Base-by-base conservation (phyloP, 2,888 invertebrate genomes). In the Odontomyia ornata region DNA sequence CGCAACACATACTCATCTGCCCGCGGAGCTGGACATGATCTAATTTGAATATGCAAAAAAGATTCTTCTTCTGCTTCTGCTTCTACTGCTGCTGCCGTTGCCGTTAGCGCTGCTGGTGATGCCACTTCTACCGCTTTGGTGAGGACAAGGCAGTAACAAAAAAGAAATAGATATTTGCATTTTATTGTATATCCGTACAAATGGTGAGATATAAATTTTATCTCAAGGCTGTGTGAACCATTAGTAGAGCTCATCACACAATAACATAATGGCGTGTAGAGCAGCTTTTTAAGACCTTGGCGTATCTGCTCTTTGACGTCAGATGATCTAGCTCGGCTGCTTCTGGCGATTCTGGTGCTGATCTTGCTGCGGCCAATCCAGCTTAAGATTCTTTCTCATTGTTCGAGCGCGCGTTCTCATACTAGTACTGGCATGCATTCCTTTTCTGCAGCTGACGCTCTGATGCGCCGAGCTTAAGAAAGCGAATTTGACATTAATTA, bases 11-110 rank as follows among this genome's bases (percentile, higher is more conserved):
- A 52, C n/a, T 52, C n/a, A 52, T 52, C 18, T 52, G 15, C 18
- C 52, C 52, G 52, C 52, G n/a, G 52, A 47, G 69, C 47, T 69
- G 69, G 73, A 60, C 57, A 57, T 73, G 73, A 36, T 36, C 57
- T 57, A 73, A 73, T 73, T 73, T 73, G 73, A 73, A 73, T 73
- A 73, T 73, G 73, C 73, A 73, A 73, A 67, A 73, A 73, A 43
- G 73, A 60, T 30, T 72, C 57, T 36, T 36, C 36, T 36, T 3
- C 5, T 36, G 36, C 36, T 36, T 36, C 36, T 36, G 9, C 36
- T 9, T 3, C 36, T 36, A 9, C 9, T 3, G 36, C 36, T 5
- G 36, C 36, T n/a, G n/a, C n/a, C n/a, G n/a, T n/a, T n/a, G n/a
- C n/a, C n/a, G n/a, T n/a, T n/a, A n/a, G n/a, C n/a, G 36, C 36